Conservation (phyloP, 1,140 invertebrate genomes). For the Tetramorium parvispinum region DNA sequence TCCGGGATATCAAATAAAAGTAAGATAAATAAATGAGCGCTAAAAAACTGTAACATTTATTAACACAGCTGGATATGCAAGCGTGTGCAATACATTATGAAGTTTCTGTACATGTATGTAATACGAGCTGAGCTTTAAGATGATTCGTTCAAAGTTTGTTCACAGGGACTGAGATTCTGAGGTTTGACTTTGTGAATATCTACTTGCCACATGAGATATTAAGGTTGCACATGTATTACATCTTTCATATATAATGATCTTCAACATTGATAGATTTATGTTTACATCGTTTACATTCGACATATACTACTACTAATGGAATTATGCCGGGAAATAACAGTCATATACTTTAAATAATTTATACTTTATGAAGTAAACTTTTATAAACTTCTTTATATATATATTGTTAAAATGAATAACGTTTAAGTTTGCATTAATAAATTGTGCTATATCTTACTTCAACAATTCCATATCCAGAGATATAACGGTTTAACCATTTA, state of each 20-base stretch:
- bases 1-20: slow-evolving; percentile 75
- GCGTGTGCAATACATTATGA: slow-evolving; percentile 64
- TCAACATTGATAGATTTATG: slow-evolving; percentile 9
- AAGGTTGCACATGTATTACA: background rate
- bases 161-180: background rate
- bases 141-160: slow-evolving; percentile 28
- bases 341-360: slow-evolving; percentile 5
- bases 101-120: slow-evolving; percentile 61
- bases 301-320: slow-evolving; percentile 4
- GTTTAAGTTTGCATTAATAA: slow-evolving; percentile 42
- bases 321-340: slow-evolving; percentile 8
- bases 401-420: slow-evolving; percentile 21
- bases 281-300: background rate
- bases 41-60: slow-evolving; percentile 81
- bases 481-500: slow-evolving; percentile 64
- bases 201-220: background rate
- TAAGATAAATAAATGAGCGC: slow-evolving; percentile 74
- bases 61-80: slow-evolving; percentile 73
- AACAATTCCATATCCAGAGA: slow-evolving; percentile 65
- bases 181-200: background rate
- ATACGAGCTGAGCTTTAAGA: background rate
- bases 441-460: slow-evolving; percentile 7
- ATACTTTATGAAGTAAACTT: slow-evolving; percentile 9
- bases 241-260: background rate
- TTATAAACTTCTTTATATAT: slow-evolving; percentile 1